Conservation (phyloP, 2,113 vertebrate genomes). For the Octodon degus region DNA sequence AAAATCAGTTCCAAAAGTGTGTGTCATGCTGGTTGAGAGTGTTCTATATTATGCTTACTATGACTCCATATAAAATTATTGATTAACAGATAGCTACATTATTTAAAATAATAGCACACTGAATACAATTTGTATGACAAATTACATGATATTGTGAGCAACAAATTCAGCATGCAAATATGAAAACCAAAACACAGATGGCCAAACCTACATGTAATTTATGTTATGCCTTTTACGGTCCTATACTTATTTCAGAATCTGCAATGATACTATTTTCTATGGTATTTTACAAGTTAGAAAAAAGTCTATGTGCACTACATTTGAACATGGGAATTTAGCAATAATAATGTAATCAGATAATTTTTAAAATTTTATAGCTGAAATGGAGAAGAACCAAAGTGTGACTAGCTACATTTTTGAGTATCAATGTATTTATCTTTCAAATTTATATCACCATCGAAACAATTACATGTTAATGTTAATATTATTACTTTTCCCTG, state of each 20-base stretch:
- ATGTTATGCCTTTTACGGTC: not conserved
- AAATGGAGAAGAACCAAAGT: not conserved
- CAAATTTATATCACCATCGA: not conserved
- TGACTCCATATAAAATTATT: not conserved
- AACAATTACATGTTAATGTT: not conserved
- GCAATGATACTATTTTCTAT: not conserved
- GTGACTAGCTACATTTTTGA: not conserved
- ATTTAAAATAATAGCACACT: constrained; percentile 2
- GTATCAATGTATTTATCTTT: not conserved
- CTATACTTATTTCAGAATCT: not conserved
- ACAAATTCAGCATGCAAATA: not conserved
- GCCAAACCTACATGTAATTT: not conserved
- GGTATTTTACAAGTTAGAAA: not conserved
- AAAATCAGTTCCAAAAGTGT: constrained; percentile 7
- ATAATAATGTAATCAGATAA: constrained; percentile 34
- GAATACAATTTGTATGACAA: not conserved
- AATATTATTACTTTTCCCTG: not conserved
- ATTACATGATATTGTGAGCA: not conserved
- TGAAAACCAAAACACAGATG: not conserved
- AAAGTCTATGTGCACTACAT: not conserved
- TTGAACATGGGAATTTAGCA: not conserved
- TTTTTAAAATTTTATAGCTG: not conserved
- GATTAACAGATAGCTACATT: not conserved
- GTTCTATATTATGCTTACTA: not conserved
- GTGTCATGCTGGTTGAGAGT: not conserved